phyloP scores from a whole-genome alignment of 2,113 vertebrate species.

The Saccopteryx leptura region DNA sequence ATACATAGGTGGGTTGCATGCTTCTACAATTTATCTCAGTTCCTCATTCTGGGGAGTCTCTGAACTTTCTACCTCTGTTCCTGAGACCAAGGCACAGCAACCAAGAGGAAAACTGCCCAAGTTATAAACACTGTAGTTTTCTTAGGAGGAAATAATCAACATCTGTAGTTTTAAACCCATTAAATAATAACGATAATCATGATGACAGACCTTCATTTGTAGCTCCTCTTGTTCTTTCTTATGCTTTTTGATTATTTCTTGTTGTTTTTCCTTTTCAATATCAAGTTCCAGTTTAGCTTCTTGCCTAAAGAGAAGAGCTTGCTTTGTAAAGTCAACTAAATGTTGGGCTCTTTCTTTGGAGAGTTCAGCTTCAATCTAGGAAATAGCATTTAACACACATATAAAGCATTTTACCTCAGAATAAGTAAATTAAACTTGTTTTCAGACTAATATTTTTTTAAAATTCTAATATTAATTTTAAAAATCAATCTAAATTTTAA shows the following conservation, averaged over 20 bases:
- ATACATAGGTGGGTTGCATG: neutral
- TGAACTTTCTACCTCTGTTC: neutral
- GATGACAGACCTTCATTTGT: slow-evolving; percentile 89
- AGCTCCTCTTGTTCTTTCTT: slow-evolving; percentile 89
- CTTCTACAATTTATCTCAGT: neutral
- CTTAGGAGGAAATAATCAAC: neutral
- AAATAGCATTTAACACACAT: slow-evolving; percentile 39
- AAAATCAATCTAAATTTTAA: neutral
- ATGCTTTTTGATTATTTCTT: slow-evolving; percentile 89
- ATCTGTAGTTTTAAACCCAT: neutral
- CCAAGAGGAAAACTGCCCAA: neutral
- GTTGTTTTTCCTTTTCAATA: slow-evolving; percentile 91
- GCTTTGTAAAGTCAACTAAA: slow-evolving; percentile 85
- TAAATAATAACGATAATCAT: neutral
- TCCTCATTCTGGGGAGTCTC: neutral
- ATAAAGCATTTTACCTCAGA: neutral
- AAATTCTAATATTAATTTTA: neutral
- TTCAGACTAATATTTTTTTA: neutral
- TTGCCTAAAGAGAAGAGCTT: slow-evolving; percentile 87
- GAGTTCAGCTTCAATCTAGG: slow-evolving; percentile 89
- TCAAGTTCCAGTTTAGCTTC: slow-evolving; percentile 90
- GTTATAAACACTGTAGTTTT: neutral
- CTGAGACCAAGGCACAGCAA: neutral
- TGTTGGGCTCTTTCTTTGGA: slow-evolving; percentile 87
- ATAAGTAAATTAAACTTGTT: neutral